phyloP scores from a whole-genome alignment of 2,797 vertebrate genomes.

The Knipowitschia caucasica region DNA sequence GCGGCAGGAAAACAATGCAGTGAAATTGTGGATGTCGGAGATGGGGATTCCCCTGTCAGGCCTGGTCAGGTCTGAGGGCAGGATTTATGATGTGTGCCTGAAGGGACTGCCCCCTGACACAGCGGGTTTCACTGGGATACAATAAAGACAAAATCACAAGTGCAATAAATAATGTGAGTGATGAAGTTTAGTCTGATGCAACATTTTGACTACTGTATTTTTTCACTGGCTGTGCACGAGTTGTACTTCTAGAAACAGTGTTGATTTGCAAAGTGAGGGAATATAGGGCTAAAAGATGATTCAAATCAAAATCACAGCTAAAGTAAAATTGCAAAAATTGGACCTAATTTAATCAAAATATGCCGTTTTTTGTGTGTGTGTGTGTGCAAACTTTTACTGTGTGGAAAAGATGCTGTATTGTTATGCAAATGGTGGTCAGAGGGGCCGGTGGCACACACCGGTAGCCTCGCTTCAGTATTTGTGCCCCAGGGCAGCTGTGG shows the following conservation, averaged over 20 bases:
- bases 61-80: slow-evolving; percentile 18
- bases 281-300: not conserved
- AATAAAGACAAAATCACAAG: not conserved
- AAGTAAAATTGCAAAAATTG: no score
- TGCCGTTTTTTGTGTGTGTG: no score
- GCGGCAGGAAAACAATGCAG: slow-evolving; percentile 9
- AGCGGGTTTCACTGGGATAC: not conserved
- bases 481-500: no score
- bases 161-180: not conserved
- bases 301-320: no score
- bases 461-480: no score
- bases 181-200: not conserved
- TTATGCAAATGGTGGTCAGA: no score
- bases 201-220: not conserved
- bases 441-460: no score
- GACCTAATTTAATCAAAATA: no score
- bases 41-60: slow-evolving; percentile 42
- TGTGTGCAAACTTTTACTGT: no score
- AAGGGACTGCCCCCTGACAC: not conserved
- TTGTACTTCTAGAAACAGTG: not conserved
- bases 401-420: no score
- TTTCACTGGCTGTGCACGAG: not conserved
- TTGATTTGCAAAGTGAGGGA: not conserved
- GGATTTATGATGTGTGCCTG: slow-evolving; percentile 20
- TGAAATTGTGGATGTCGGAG: slow-evolving; percentile 11